These are phyloP conservation scores for Pipa parva DNA, from an alignment of 2,113 vertebrate species.

Conservation along the genomic window DNA sequence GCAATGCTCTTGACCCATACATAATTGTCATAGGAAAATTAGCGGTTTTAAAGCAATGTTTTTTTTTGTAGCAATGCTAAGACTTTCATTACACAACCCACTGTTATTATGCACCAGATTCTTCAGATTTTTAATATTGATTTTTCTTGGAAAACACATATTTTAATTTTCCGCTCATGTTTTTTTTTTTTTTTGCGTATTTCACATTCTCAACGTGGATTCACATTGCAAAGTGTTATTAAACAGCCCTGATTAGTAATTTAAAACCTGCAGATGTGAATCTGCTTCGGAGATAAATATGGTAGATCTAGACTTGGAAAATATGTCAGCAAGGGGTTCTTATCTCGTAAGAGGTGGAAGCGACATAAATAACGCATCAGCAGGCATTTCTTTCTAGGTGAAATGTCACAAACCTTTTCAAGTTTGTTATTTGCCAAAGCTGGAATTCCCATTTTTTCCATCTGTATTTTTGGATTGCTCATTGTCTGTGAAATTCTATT, in stretches of 20 bases:
- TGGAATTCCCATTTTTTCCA: neutral
- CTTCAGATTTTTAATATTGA: too few relatives aligned
- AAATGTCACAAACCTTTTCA: neutral
- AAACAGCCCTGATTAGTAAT: neutral
- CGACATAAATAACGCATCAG: neutral
- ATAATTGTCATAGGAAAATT: slow-evolving; percentile 24
- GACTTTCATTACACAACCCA: too few relatives aligned
- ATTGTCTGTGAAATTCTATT: neutral
- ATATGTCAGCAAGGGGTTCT: neutral
- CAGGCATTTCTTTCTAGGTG: neutral
- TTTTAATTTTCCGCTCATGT: neutral
- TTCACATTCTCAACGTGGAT: neutral
- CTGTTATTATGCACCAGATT: too few relatives aligned
- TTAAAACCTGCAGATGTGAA: neutral
- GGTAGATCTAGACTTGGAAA: neutral
- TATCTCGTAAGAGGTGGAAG: neutral
- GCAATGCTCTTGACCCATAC: slow-evolving; percentile 11
- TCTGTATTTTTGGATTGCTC: neutral
- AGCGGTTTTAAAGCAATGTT: neutral
- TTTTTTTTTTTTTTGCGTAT: too few relatives aligned
- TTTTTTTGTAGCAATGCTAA: too few relatives aligned
- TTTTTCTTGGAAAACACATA: neutral
- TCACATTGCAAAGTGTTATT: neutral
- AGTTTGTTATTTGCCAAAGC: neutral
- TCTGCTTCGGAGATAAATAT: neutral